These are phyloP conservation scores for Xiphophorus maculatus DNA, from an alignment of 2,113 vertebrate genomes.

Conservation along the genomic window DNA sequence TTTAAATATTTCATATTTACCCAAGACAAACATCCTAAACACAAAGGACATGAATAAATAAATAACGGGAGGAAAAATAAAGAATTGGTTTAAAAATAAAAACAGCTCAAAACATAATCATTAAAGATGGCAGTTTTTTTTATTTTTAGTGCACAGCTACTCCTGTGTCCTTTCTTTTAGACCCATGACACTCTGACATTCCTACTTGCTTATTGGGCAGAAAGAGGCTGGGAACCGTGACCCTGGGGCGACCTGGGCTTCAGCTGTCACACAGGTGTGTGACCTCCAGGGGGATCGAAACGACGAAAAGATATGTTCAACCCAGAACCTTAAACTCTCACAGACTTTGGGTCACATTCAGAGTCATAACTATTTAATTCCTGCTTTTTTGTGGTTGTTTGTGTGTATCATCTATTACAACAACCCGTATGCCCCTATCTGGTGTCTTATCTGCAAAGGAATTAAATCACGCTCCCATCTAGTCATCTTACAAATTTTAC, in stretches of 20 bases:
- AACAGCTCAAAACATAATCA: too few relatives aligned
- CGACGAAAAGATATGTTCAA: background rate
- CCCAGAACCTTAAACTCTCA: conserved; percentile 2
- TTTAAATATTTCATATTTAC: too few relatives aligned
- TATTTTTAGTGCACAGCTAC: background rate
- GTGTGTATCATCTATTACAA: background rate
- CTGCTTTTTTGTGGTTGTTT: conserved; percentile 10
- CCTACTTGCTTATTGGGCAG: conserved; percentile 60
- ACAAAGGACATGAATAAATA: too few relatives aligned
- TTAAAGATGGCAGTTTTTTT: background rate
- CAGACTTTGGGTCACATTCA: conserved; percentile 14
- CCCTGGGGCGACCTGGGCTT: conserved; percentile 27
- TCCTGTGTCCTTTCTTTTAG: conserved; percentile 14
- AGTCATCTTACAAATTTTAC: background rate
- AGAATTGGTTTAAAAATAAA: too few relatives aligned
- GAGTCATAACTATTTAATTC: conserved; percentile 7
- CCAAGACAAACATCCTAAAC: too few relatives aligned
- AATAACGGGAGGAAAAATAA: too few relatives aligned
- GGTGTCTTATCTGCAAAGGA: background rate
- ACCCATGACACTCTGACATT: conserved; percentile 51
- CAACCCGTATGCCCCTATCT: background rate
- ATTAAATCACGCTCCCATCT: background rate
- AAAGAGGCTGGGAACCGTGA: conserved; percentile 54
- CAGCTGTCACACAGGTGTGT: conserved; percentile 63
- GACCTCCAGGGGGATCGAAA: conserved; percentile 33